Base-by-base conservation (phyloP, 2,888 invertebrate species). In the Ormyrus rosae region DNA sequence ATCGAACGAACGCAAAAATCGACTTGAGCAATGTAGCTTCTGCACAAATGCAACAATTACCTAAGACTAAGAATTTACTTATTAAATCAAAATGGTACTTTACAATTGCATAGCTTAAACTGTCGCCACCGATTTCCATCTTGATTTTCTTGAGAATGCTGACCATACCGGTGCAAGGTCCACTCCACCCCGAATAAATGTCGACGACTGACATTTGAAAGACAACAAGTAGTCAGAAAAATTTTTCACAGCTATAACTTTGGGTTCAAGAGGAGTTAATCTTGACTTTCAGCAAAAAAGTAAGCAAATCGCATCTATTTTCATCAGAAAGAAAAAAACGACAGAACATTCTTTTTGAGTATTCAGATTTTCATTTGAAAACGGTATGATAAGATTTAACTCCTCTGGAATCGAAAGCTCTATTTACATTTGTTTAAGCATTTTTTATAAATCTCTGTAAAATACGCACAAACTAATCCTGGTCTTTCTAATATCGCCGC, bases 121-220 rank as follows among this genome's bases (percentile, higher is more conserved):
- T 92, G 88, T 97, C 96, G 78, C 97, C 97, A 7, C 97, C 97
- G 19, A 96, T 91, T 91, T 98, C 98, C 88, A 98, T 94, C 90
- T 98, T 98, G 81, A 98, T 93, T 91, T 96, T 96, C 89, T 96
- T 96, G 84, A 98, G 93, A 90, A 95, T 95, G 78, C 96, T 96
- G 80, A 96, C 93, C 96, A 98, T 96, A 58, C 96, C 96, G 83
- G 94, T 92, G 88, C 98, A 98, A 0, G 98, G 97, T 0, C 98
- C 98, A 88, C 97, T 96, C 98, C 98, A 98, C 82, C 96, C 96
- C n/a, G 97, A 95, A 91, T 96, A 98, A 45, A 98, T 94, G 89
- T 98, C 98, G 82, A 97, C 93, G 83, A 98, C 98, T 97, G n/a
- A 7, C 11, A 10, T 13, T 56, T 55, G 51, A 67, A 63, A 34